Conservation (phyloP, 2,888 invertebrate species). For the Lithosia quadra region DNA sequence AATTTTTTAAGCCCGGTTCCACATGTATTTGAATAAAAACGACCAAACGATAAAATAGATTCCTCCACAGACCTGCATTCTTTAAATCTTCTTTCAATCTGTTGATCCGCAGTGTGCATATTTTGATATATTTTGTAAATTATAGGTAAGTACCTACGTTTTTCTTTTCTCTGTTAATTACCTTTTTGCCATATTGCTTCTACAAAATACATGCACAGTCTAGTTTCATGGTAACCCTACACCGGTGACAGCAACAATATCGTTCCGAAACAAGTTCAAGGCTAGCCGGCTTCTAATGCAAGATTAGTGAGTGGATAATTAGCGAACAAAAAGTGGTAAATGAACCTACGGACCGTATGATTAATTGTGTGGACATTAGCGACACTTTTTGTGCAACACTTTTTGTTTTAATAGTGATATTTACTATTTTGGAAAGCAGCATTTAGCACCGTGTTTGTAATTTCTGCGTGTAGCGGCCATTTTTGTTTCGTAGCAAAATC, state of each 20-base stretch:
- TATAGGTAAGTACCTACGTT: too few species aligned
- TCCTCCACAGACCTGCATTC: too few species aligned
- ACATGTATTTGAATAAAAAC: too few species aligned
- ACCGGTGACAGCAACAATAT: constrained; percentile 51
- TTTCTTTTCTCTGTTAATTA: too few species aligned
- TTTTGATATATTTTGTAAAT: too few species aligned
- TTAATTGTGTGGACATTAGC: constrained; percentile 23
- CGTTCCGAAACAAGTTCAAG: constrained; percentile 61
- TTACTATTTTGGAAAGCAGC: not conserved
- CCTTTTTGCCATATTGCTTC: too few species aligned
- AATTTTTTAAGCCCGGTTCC: too few species aligned
- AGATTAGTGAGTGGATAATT: constrained; percentile 35
- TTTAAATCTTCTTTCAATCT: too few species aligned
- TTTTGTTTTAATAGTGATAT: not conserved
- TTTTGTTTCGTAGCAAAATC: not conserved
- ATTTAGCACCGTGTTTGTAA: not conserved
- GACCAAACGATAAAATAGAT: too few species aligned
- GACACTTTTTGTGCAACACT: constrained; percentile 16
- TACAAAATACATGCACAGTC: too few species aligned
- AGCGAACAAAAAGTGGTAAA: constrained; percentile 41
- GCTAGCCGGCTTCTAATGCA: constrained; percentile 40
- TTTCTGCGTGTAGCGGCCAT: not conserved
- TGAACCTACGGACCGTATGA: constrained; percentile 25
- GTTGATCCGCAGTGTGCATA: too few species aligned
- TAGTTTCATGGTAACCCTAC: constrained; percentile 39